A percentile compares a stretch with the other conserved stretches of the same genome.
Evolutionary conservation across 2,888 invertebrate species (phyloP).

Genomic region (Mimachlamys varia): DNA sequence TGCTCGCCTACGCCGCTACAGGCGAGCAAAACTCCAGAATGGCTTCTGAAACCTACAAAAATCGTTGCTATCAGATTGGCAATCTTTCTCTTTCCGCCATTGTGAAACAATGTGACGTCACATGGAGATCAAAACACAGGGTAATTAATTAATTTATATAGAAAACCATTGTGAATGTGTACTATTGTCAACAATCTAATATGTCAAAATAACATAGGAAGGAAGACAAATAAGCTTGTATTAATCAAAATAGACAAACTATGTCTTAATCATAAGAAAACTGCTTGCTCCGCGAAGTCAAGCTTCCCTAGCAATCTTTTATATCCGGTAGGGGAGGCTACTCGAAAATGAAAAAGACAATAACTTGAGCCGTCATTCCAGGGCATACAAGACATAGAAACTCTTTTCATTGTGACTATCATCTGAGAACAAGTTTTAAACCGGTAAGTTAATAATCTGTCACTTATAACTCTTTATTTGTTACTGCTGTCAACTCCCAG

Average conservation of each 20-base stretch:
- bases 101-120: slow-evolving; percentile 72
- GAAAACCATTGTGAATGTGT: neutral
- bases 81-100: slow-evolving; percentile 62
- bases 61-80: slow-evolving; percentile 17
- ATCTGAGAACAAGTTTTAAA: neutral
- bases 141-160: neutral
- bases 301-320: slow-evolving; percentile 28
- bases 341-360: neutral
- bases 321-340: neutral
- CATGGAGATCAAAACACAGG: slow-evolving; percentile 58
- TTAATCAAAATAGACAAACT: neutral
- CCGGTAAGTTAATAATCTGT: neutral
- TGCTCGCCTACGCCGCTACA: slow-evolving; percentile 40
- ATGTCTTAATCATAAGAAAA: neutral
- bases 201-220: neutral
- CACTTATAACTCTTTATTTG: neutral
- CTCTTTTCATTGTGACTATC: neutral
- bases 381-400: neutral
- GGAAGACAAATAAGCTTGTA: neutral
- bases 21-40: slow-evolving; percentile 34
- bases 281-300: neutral
- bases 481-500: neutral
- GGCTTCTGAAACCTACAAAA: slow-evolving; percentile 41
- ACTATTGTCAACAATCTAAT: neutral
- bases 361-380: neutral